phyloP scores from a whole-genome alignment of 2,113 vertebrate genomes.

The Antechinus flavipes region DNA sequence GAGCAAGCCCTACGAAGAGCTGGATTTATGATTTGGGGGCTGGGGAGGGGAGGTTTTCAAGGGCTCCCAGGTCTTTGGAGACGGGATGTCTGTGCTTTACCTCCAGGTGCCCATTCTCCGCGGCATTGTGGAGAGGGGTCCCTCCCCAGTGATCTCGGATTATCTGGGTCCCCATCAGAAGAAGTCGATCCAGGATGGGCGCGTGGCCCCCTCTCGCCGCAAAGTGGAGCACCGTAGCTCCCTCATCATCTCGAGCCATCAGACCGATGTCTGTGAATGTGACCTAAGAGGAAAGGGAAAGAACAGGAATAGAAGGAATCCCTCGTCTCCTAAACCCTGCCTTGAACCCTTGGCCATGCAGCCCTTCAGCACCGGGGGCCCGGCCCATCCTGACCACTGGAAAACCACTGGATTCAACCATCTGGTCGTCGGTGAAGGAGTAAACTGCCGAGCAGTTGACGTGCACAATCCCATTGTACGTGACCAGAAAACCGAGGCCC shows the following conservation, averaged over 20 bases:
- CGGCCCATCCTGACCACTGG: neutral
- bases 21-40: neutral
- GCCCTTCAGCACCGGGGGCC: no score
- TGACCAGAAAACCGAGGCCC: no score
- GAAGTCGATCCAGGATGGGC: constrained; percentile 86
- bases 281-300: constrained; percentile 73
- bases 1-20: neutral
- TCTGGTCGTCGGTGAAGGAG: neutral
- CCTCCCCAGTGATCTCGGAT: constrained; percentile 89
- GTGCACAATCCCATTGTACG: no score
- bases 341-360: neutral
- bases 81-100: constrained; percentile 66
- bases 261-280: constrained; percentile 84
- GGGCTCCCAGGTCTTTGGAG: neutral
- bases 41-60: neutral
- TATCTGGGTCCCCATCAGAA: constrained; percentile 86
- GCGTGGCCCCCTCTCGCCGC: constrained; percentile 91
- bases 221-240: constrained; percentile 90
- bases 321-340: neutral
- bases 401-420: neutral
- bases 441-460: neutral
- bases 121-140: constrained; percentile 91
- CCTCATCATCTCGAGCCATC: constrained; percentile 86
- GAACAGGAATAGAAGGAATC: neutral
- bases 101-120: constrained; percentile 90